A percentile compares a stretch with the other conserved stretches of the same genome.
Conservation (phyloP, 2,888 invertebrate species). For the Zygothrica quintamaculata region DNA sequence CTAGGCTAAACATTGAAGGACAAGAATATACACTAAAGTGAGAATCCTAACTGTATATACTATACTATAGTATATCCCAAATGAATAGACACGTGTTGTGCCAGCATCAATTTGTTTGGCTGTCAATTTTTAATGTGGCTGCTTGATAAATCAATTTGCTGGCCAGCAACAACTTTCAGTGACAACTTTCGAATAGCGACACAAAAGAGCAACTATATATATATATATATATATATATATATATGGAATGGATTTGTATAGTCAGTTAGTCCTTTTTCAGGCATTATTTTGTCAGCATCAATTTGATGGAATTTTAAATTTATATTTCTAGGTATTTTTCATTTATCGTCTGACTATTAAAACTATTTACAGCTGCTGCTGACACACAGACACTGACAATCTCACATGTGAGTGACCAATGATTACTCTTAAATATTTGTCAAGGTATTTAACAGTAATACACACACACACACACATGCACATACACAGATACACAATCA, state of each 20-base stretch:
- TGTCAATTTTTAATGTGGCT: conserved; percentile 79
- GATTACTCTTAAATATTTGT: conserved; percentile 67
- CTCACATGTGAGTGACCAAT: conserved; percentile 32
- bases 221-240: neutral
- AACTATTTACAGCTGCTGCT: conserved; percentile 52
- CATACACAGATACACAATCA: conserved; percentile 2
- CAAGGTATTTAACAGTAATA: conserved; percentile 50
- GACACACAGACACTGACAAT: conserved; percentile 17
- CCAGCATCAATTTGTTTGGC: conserved; percentile 66
- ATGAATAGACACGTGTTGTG: conserved; percentile 55
- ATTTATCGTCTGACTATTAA: conserved; percentile 43
- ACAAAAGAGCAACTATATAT: conserved; percentile 36
- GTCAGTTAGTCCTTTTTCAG: conserved; percentile 7
- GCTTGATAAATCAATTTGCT: conserved; percentile 75
- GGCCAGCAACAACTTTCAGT: conserved; percentile 37
- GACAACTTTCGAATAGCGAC: too few species aligned
- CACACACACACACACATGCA: conserved; percentile 21
- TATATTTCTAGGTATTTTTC: conserved; percentile 40
- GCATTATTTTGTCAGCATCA: conserved; percentile 49
- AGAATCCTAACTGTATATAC: neutral
- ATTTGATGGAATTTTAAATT: conserved; percentile 77
- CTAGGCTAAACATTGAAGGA: too few species aligned
- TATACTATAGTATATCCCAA: conserved; percentile 12
- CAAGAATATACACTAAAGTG: too few species aligned
- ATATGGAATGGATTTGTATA: conserved; percentile 64